phyloP scores from a whole-genome alignment of 2,797 vertebrate species.

The Leuciscus waleckii region DNA sequence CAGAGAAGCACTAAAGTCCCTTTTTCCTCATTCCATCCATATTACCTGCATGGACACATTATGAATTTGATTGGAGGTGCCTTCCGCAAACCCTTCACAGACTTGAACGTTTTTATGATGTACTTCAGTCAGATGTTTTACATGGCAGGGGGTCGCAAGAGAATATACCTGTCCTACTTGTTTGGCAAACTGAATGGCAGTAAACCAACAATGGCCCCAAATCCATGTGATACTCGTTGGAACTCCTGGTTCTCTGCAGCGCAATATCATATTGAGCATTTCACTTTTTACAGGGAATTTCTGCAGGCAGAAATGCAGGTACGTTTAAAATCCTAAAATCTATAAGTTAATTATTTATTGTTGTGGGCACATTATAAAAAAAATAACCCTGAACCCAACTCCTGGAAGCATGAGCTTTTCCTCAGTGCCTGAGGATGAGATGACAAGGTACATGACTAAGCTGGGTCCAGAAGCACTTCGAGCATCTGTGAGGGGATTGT shows the following conservation, averaged over 20 bases:
- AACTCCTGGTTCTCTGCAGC: conserved; percentile 46
- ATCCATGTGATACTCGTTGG: conserved; percentile 43
- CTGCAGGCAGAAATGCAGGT: conserved; percentile 26
- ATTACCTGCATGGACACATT: conserved; percentile 54
- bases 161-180: conserved; percentile 48
- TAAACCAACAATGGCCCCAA: conserved; percentile 41
- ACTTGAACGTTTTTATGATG: conserved; percentile 49
- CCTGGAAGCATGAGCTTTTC: too few relatives aligned
- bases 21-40: conserved; percentile 51
- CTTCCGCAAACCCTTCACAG: conserved; percentile 55
- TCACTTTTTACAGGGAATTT: conserved; percentile 31
- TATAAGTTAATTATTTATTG: not conserved
- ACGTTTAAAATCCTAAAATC: not conserved
- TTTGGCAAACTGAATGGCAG: conserved; percentile 16
- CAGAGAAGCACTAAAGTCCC: conserved; percentile 15
- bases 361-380: not conserved
- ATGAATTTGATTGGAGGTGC: conserved; percentile 51
- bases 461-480: conserved; percentile 42
- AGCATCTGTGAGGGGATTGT: conserved; percentile 39
- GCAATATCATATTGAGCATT: conserved; percentile 38
- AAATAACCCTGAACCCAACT: not conserved
- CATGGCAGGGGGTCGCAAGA: conserved; percentile 44
- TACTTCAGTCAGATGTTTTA: conserved; percentile 56
- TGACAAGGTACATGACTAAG: conserved; percentile 32
- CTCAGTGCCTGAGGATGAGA: conserved; percentile 3